These are phyloP conservation scores for Molossus alvarezi DNA, from an alignment of 2,797 vertebrate genomes.

Conservation along the genomic window DNA sequence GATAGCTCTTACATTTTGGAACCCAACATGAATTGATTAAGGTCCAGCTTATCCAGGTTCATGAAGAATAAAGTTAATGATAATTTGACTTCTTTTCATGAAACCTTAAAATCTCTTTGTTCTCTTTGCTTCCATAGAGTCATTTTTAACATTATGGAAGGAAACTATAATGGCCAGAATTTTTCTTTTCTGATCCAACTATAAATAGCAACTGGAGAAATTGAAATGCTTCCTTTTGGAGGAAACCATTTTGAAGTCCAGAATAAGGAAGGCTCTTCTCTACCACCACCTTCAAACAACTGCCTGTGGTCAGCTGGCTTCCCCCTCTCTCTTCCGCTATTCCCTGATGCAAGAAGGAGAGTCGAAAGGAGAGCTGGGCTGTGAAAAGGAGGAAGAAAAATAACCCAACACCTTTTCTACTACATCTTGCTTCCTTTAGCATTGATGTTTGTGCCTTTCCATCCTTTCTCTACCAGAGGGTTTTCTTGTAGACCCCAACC, in stretches of 20 bases:
- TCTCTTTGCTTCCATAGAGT: constrained; percentile 11
- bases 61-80: constrained; percentile 8
- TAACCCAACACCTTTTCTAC: background rate
- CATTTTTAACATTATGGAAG: constrained; percentile 39
- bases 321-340: background rate
- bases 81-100: constrained; percentile 3
- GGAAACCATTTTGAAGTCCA: constrained; percentile 12
- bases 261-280: background rate
- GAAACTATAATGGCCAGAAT: background rate
- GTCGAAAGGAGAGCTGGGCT: background rate
- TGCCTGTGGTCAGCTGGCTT: background rate
- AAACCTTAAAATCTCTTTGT: background rate
- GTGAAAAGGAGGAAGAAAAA: constrained; percentile 25
- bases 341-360: background rate
- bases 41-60: background rate
- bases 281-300: background rate
- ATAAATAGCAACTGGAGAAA: background rate
- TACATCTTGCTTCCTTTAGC: background rate
- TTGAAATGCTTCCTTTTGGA: constrained; percentile 4
- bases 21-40: background rate
- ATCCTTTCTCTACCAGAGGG: background rate
- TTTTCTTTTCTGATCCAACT: constrained; percentile 15
- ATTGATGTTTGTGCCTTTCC: constrained; percentile 64
- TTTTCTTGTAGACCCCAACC: background rate
- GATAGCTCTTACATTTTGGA: background rate